Evolutionary conservation across 2,888 invertebrate genomes (phyloP).

Genomic region (Parapristionchus giblindavisi): DNA sequence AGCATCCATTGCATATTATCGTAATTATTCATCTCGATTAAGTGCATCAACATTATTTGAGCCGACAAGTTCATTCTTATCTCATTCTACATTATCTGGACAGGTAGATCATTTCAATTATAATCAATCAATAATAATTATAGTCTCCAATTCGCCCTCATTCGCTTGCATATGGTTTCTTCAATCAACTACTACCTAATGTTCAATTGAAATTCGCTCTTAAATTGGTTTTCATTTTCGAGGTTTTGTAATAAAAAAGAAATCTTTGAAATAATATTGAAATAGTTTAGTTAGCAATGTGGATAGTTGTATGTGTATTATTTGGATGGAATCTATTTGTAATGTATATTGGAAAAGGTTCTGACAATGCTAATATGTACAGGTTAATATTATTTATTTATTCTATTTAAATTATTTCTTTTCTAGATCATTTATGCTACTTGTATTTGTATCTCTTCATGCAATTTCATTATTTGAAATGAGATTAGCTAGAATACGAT

Average conservation of each 20-base stretch:
- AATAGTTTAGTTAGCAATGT: background rate
- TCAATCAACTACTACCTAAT: slow-evolving; percentile 39
- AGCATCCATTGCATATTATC: slow-evolving; percentile 9
- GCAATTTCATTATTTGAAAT: slow-evolving; percentile 44
- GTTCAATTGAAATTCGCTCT: slow-evolving; percentile 41
- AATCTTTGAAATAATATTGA: background rate
- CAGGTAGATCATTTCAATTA: slow-evolving; percentile 1
- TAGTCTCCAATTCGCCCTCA: slow-evolving; percentile 45
- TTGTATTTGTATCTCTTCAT: slow-evolving; percentile 45
- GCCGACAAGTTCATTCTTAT: slow-evolving; percentile 18
- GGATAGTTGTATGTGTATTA: slow-evolving; percentile 2
- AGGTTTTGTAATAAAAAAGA: slow-evolving; percentile 3
- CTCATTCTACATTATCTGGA: slow-evolving; percentile 28
- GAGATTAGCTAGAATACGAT: slow-evolving; percentile 37
- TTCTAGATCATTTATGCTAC: slow-evolving; percentile 40
- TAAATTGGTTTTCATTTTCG: slow-evolving; percentile 44
- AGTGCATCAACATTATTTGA: slow-evolving; percentile 6
- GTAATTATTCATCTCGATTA: slow-evolving; percentile 5
- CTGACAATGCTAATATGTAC: slow-evolving; percentile 34
- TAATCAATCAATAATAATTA: too few species aligned
- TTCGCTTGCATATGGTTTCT: slow-evolving; percentile 49
- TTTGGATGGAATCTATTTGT: slow-evolving; percentile 31
- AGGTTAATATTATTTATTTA: background rate
- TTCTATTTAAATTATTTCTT: background rate
- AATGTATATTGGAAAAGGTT: slow-evolving; percentile 20